These are phyloP conservation scores for Mimachlamys varia DNA, from an alignment of 2,888 invertebrate species.

Conservation along the genomic window DNA sequence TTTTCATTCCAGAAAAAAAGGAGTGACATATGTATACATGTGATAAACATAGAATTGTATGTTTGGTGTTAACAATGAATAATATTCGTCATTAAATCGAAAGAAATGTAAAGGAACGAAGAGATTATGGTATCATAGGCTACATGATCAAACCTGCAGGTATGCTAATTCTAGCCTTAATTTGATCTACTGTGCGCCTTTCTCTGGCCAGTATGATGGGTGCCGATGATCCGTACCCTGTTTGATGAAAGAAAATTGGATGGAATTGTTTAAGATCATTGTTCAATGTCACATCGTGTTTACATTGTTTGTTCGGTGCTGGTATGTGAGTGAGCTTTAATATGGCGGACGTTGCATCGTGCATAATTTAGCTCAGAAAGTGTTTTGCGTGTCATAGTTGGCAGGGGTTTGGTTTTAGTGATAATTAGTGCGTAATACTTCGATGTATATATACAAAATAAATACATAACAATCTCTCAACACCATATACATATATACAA, in stretches of 20 bases:
- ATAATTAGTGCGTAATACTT: background rate
- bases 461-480: background rate
- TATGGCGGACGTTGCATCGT: background rate
- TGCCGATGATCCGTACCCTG: slow-evolving; percentile 60
- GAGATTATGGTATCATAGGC: background rate
- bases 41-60: background rate
- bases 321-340: slow-evolving; percentile 27
- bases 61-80: background rate
- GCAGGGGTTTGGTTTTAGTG: background rate
- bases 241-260: slow-evolving; percentile 51
- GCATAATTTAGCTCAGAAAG: background rate
- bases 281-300: slow-evolving; percentile 8
- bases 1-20: background rate
- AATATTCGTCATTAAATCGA: background rate
- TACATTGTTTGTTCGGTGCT: slow-evolving; percentile 25
- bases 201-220: slow-evolving; percentile 70
- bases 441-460: background rate
- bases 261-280: slow-evolving; percentile 28
- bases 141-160: slow-evolving; percentile 66
- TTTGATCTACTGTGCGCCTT: slow-evolving; percentile 71
- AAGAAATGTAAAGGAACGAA: background rate
- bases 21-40: background rate
- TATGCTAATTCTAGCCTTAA: slow-evolving; percentile 70
- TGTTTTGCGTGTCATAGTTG: slow-evolving; percentile 34
- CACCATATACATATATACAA: background rate